These are phyloP conservation scores for Drosophila sordidapex DNA, from an alignment of 2,888 invertebrate species.

Conservation along the genomic window DNA sequence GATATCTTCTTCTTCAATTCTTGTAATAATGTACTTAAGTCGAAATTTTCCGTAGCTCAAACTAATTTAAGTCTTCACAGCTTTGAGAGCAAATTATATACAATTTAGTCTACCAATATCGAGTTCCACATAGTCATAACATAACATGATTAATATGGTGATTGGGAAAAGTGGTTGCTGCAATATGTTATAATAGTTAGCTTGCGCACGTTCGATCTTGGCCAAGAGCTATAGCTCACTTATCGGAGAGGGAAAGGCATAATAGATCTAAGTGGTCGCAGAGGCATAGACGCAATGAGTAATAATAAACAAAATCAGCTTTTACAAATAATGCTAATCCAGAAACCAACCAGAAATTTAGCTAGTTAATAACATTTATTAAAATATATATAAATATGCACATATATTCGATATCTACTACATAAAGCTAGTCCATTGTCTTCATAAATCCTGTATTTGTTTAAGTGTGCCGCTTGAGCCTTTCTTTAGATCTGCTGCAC, in stretches of 20 bases:
- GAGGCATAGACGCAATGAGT: too few species aligned
- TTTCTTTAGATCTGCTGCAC: slow-evolving; percentile 72
- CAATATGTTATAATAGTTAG: not conserved
- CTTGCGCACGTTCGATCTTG: not conserved
- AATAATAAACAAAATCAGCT: not conserved
- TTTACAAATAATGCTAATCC: not conserved
- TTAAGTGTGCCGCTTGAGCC: not conserved
- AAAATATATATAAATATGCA: slow-evolving; percentile 13
- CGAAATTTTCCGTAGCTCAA: not conserved
- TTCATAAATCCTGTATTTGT: slow-evolving; percentile 35
- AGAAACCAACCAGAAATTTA: not conserved
- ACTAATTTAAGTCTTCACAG: not conserved
- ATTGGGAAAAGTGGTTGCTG: not conserved
- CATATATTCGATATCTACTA: slow-evolving; percentile 39
- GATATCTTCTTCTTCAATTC: too few species aligned
- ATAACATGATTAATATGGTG: not conserved
- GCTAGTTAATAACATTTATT: slow-evolving; percentile 30
- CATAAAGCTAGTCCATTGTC: slow-evolving; percentile 7
- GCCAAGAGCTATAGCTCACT: not conserved
- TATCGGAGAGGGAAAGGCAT: too few species aligned
- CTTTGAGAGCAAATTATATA: not conserved
- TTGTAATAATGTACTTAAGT: not conserved
- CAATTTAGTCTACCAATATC: not conserved
- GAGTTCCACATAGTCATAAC: not conserved
- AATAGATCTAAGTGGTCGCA: not conserved